A percentile compares a stretch with the other conserved stretches of the same genome.
These are phyloP conservation scores for Drosophila ogumai DNA, from an alignment of 1,140 invertebrate species.

Conservation along the genomic window DNA sequence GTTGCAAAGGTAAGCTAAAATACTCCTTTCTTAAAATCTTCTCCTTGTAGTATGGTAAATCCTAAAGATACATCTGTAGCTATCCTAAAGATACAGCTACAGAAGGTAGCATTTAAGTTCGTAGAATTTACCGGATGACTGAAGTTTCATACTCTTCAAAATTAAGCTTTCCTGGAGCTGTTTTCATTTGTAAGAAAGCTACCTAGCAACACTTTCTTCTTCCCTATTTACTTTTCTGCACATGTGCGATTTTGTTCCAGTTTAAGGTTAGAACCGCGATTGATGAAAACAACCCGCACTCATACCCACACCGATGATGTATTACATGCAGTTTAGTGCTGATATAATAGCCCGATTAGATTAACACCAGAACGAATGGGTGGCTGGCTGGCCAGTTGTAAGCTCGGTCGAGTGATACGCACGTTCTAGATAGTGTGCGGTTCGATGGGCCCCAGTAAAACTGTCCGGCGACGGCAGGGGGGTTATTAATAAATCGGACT, in stretches of 20 bases:
- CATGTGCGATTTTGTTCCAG: slow-evolving; percentile 15
- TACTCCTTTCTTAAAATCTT: background rate
- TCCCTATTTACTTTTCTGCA: slow-evolving; percentile 14
- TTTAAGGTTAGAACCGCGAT: slow-evolving; percentile 34
- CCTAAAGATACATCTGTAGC: background rate
- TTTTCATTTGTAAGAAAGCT: background rate
- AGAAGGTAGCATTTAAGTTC: background rate
- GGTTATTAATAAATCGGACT: slow-evolving; percentile 30
- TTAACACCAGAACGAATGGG: slow-evolving; percentile 21
- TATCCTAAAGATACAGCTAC: background rate
- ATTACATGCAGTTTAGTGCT: slow-evolving; percentile 49
- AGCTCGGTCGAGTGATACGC: slow-evolving; percentile 43
- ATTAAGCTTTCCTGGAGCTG: background rate
- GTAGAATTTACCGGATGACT: background rate
- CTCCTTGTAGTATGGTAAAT: background rate
- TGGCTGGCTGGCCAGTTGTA: slow-evolving; percentile 15
- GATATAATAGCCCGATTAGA: slow-evolving; percentile 49
- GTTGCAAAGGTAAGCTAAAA: background rate
- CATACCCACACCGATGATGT: slow-evolving; percentile 29
- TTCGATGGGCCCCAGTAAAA: slow-evolving; percentile 9
- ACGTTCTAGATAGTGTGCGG: slow-evolving; percentile 38
- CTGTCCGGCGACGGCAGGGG: slow-evolving; percentile 2
- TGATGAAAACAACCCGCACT: slow-evolving; percentile 39
- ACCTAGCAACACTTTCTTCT: slow-evolving; percentile 2
- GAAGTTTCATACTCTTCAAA: background rate